These are phyloP conservation scores for Drepana arcuata DNA, from an alignment of 1,140 invertebrate genomes.

Conservation along the genomic window DNA sequence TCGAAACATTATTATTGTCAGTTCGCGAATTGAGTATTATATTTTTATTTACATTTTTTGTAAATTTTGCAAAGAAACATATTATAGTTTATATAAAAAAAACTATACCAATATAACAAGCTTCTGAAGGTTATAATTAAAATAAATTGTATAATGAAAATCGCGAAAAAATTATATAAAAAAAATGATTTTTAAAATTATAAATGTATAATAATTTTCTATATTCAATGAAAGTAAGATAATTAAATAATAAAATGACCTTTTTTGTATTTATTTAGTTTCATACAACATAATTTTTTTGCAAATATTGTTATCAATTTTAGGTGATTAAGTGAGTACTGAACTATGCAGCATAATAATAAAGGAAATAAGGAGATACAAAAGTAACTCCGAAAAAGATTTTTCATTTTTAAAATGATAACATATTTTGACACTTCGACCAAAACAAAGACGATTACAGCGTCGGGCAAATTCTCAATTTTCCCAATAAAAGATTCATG, in stretches of 20 bases:
- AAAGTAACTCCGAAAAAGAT: too few relatives aligned
- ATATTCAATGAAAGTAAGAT: not conserved
- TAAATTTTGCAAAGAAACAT: slow-evolving; percentile 24
- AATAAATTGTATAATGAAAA: slow-evolving; percentile 2
- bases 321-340: too few relatives aligned
- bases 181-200: slow-evolving; percentile 2
- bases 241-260: slow-evolving; percentile 5
- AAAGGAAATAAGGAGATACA: too few relatives aligned
- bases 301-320: too few relatives aligned
- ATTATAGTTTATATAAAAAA: slow-evolving; percentile 7
- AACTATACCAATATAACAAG: not conserved
- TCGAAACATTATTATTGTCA: slow-evolving; percentile 63
- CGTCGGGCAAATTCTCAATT: too few relatives aligned
- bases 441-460: too few relatives aligned
- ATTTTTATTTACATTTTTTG: slow-evolving; percentile 47
- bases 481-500: too few relatives aligned
- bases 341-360: too few relatives aligned
- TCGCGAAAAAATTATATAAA: not conserved
- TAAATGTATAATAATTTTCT: not conserved
- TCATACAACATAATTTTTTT: not conserved
- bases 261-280: slow-evolving; percentile 1
- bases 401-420: too few relatives aligned
- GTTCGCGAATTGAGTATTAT: slow-evolving; percentile 63
- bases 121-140: slow-evolving; percentile 8
- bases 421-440: too few relatives aligned